Evolutionary conservation across 2,113 vertebrate genomes (phyloP), one percentile per base, ranked within the genome.

Genomic region (Agelaius tricolor): DNA sequence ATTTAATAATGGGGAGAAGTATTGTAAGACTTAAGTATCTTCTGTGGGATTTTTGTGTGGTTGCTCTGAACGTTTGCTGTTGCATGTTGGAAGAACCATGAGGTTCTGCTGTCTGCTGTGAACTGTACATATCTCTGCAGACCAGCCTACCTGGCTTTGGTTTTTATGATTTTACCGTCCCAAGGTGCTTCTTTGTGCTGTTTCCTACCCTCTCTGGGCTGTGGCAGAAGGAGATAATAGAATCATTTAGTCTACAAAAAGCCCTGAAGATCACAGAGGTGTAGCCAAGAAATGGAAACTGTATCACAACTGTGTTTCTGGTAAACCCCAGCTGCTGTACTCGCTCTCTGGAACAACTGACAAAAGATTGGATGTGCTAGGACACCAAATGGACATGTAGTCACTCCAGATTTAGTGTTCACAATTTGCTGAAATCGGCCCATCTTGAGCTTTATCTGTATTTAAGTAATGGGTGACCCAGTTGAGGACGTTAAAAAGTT

Each of bases 1-100:
- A 83, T 85, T 96, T 93, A 95, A 72, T 93, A 93, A 87, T 59
- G 77, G 79, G 92, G 59, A 59, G 74, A 78, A 54, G 71, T 57
- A 90, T 41, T 39, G 28, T 49, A 61, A 94, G 44, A 52, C 33
- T 65, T 51, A 58, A 39, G 47, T 79, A 6, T 93, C 95, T 96
- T 57, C 14, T 78, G 41, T 61, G 28, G 54, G 47, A 7, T 47
- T 41, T 62, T 92, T 57, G 26, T 66, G 22, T 33, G 35, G n/a
- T 67, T 92, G 65, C 57, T 77, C 21, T 71, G 62, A 30, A 13
- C 17, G 37, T 47, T 33, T 82, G 47, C 37, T 61, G 79, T 61
- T 68, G 30, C 43, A 5, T 28, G 23, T 82, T 82, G 55, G 47
- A 63, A 69, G 55, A n/a, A 24, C 37, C n/a, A 17, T 35, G 33